These are phyloP conservation scores for Micrasema minimum DNA, from an alignment of 1,140 invertebrate genomes.

Conservation along the genomic window DNA sequence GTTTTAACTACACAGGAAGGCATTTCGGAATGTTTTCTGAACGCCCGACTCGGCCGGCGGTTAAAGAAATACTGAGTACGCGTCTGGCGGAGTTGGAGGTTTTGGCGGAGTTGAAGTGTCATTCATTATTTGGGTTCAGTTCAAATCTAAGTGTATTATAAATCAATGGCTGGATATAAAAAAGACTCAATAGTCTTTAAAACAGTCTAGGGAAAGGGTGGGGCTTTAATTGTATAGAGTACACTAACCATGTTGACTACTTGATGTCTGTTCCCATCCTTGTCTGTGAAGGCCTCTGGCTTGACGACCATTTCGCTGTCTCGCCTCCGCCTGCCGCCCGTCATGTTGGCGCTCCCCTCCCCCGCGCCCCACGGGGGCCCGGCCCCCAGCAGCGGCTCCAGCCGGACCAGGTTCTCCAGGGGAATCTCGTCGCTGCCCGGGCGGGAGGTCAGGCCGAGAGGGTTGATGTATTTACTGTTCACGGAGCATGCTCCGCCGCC, in stretches of 20 bases:
- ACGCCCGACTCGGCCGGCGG: no score
- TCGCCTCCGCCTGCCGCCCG: constrained; percentile 69
- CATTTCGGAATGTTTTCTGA: no score
- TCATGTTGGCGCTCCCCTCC: constrained; percentile 48
- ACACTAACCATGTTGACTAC: constrained; percentile 80
- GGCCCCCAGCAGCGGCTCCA: constrained; percentile 10
- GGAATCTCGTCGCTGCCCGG: constrained; percentile 40
- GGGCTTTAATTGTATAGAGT: neutral
- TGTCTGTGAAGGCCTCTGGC: constrained; percentile 76
- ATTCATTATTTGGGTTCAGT: no score
- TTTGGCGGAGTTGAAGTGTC: no score
- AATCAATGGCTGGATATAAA: no score
- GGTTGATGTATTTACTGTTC: constrained; percentile 73
- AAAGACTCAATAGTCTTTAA: no score
- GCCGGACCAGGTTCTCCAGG: constrained; percentile 25
- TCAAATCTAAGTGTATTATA: no score
- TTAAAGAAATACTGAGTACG: no score
- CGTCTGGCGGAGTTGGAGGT: no score
- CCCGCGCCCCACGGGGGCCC: neutral
- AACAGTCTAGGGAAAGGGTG: neutral
- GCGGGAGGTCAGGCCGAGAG: constrained; percentile 67
- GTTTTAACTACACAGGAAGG: no score
- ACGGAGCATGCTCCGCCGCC: constrained; percentile 72
- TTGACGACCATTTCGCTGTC: constrained; percentile 79
- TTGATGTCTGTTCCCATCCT: constrained; percentile 76